Evolutionary conservation across 2,113 vertebrate genomes (phyloP).

Genomic region (Ictidomys tridecemlineatus): DNA sequence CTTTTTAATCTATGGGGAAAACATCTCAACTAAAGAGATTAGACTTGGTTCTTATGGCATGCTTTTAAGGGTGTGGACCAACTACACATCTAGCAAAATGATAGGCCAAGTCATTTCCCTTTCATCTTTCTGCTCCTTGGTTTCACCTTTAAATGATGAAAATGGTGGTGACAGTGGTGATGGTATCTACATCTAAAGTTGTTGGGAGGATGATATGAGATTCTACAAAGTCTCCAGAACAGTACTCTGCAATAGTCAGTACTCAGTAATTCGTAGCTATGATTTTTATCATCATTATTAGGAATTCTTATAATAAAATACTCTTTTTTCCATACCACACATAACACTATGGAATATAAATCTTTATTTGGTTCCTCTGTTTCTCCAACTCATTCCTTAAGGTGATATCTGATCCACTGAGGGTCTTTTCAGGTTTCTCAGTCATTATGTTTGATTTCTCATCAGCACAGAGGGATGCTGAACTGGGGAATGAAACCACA

Average conservation of each 20-base stretch:
- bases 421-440: not conserved
- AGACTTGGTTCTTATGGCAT: not conserved
- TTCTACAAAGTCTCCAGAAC: not conserved
- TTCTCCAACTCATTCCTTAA: not conserved
- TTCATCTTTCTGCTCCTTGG: not conserved
- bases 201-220: not conserved
- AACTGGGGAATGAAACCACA: slow-evolving; percentile 59
- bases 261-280: not conserved
- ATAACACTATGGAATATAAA: not conserved
- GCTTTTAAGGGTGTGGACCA: slow-evolving; percentile 35
- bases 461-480: slow-evolving; percentile 32
- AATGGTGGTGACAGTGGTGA: not conserved
- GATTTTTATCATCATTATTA: not conserved
- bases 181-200: not conserved
- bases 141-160: not conserved
- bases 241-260: not conserved
- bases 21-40: not conserved
- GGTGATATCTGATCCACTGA: not conserved
- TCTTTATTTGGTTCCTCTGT: not conserved
- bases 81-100: not conserved
- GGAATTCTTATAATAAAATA: not conserved
- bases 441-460: not conserved
- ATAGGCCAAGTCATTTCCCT: not conserved
- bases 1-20: slow-evolving; percentile 6
- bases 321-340: not conserved